Base-by-base conservation (phyloP, 1,140 invertebrate species). In the Streblospio benedicti region DNA sequence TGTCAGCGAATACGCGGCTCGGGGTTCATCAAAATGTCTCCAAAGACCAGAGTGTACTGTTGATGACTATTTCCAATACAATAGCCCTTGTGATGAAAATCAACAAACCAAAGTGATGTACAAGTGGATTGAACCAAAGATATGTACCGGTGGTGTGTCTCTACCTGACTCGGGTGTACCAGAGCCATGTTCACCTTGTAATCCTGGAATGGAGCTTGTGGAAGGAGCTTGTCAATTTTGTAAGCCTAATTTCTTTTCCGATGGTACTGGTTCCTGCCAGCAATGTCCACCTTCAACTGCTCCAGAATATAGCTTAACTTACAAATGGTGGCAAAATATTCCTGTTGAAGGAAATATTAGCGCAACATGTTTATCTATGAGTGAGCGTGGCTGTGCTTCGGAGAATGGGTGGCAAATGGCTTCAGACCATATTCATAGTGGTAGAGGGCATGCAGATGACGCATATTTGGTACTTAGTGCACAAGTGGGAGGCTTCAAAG, bases 91-190 rank as follows among this genome's bases (percentile, higher is more conserved):
- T 71, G 74, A 81, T 66, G 61, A 69, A 16, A 74, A 77, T 30
- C 77, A 78, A 18, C 63, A 80, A 74, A 83, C 81, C 3, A 67
- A 73, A 59, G 70, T 77, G 4, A 65, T 69, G 30, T 83, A 82
- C 68, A 74, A 77, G 54, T 84, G 83, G 81, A 72, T 83, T 30
- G 69, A 80, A 61, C 83, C 83, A 12, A 76, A 79, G 61, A 79
- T 83, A 28, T 85, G 84, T 65, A 66, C 67, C 6, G 69, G 65
- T 0, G 71, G 80, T 0, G 76, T 72, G 3, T 57, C 69, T 1
- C 67, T 83, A 0, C 82, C 81, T 5, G 60, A 69, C 3, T 66
- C 72, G 25, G 72, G 69, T 0, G 59, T 67, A 16, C 58, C 66
- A 3, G 67, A 69, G 51, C 65, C 69, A 2, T 84, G 83, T 68